A percentile compares a stretch with the other conserved stretches of the same genome.
Conservation (phyloP, 2,113 vertebrate species). For the Bubo scandiacus region DNA sequence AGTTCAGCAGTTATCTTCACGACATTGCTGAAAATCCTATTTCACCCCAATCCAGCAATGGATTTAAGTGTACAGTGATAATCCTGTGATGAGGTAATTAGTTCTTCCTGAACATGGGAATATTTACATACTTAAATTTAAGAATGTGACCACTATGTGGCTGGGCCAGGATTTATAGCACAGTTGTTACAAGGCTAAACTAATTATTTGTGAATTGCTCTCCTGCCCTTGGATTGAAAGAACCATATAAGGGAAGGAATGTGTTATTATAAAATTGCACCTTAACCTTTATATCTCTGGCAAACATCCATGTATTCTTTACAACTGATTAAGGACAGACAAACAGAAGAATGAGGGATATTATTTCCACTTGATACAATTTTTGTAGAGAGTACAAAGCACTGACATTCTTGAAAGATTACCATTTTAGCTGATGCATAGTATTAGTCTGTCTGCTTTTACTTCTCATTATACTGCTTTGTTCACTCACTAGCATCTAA, state of each 20-base stretch:
- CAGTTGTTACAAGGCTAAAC: slow-evolving; percentile 38
- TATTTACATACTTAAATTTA: slow-evolving; percentile 43
- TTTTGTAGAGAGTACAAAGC: slow-evolving; percentile 12
- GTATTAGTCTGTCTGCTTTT: not conserved
- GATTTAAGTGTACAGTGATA: not conserved
- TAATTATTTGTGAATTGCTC: slow-evolving; percentile 61
- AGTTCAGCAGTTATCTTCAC: not conserved
- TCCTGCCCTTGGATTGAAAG: slow-evolving; percentile 40
- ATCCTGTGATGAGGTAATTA: not conserved
- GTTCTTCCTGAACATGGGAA: not conserved
- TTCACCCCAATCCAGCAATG: not conserved
- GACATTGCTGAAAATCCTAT: not conserved
- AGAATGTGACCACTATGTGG: not conserved
- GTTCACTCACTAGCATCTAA: not conserved
- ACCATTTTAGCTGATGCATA: not conserved
- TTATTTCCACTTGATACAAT: slow-evolving; percentile 40
- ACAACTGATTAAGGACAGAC: slow-evolving; percentile 49
- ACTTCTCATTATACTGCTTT: not conserved
- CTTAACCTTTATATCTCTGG: slow-evolving; percentile 58
- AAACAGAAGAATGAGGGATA: slow-evolving; percentile 26
- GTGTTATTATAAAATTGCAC: slow-evolving; percentile 52
- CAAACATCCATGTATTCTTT: slow-evolving; percentile 51
- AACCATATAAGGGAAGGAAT: slow-evolving; percentile 52
- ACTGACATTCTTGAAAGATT: slow-evolving; percentile 18
- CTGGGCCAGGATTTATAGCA: slow-evolving; percentile 10